These are phyloP conservation scores for Anadara kagoshimensis DNA, from an alignment of 1,140 invertebrate genomes.

Conservation along the genomic window DNA sequence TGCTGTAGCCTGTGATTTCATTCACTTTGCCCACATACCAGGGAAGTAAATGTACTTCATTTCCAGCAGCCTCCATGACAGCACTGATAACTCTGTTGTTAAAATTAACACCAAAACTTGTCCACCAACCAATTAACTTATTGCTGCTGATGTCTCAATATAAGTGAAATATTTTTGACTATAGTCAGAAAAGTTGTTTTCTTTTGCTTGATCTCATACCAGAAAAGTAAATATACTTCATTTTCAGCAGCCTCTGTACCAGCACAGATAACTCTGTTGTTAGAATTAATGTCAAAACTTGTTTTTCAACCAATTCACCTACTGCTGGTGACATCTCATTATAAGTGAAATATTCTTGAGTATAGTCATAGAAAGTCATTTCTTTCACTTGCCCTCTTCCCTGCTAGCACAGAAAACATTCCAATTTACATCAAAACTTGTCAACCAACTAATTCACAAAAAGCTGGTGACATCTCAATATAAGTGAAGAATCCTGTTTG, in stretches of 20 bases:
- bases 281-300: constrained; percentile 85
- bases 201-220: no score
- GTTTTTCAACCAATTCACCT: no score
- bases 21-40: constrained; percentile 80
- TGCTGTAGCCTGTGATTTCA: not conserved
- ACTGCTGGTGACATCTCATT: no score
- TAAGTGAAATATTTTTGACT: no score
- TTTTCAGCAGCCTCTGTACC: constrained; percentile 83
- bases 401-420: no score
- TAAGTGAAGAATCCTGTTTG: not conserved
- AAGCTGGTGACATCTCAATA: not conserved
- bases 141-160: no score
- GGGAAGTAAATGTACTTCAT: constrained; percentile 84
- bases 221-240: constrained; percentile 86
- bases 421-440: no score
- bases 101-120: constrained; percentile 84
- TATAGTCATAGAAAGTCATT: no score
- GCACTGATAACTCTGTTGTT: constrained; percentile 83
- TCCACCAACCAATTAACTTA: no score
- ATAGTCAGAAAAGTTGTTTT: no score
- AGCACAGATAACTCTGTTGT: constrained; percentile 83
- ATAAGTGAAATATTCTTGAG: no score
- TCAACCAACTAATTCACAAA: not conserved
- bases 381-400: no score
- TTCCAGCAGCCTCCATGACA: constrained; percentile 82